Conservation (phyloP, 2,888 invertebrate species). For the Neocrepidodera transversa region DNA sequence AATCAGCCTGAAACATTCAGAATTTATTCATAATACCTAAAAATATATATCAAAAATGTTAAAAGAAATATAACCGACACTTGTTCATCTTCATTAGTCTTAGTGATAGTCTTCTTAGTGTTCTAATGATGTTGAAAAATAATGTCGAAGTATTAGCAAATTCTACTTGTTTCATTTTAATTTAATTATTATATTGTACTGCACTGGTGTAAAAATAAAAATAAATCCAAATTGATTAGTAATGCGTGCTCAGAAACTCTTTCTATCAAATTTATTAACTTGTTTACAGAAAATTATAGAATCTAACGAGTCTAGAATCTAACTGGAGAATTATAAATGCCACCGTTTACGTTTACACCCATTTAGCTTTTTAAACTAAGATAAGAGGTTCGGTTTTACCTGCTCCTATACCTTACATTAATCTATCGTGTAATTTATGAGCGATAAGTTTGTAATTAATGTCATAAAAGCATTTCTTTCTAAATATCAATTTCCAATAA, state of each 20-base stretch:
- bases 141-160: too few species aligned
- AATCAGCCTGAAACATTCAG: too few species aligned
- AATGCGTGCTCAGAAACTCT: neutral
- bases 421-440: conserved; percentile 32
- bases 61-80: too few species aligned
- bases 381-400: conserved; percentile 3
- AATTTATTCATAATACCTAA: too few species aligned
- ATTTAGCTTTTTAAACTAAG: neutral
- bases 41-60: too few species aligned
- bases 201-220: too few species aligned
- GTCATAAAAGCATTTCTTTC: conserved; percentile 29
- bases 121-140: too few species aligned
- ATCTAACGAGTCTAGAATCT: neutral
- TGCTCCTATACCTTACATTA: conserved; percentile 15
- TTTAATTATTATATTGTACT: too few species aligned
- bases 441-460: conserved; percentile 33
- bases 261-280: conserved; percentile 1
- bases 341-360: conserved; percentile 13
- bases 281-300: conserved; percentile 2
- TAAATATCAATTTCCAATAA: conserved; percentile 23
- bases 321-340: conserved; percentile 1
- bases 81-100: too few species aligned
- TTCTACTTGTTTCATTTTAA: too few species aligned
- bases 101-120: too few species aligned
- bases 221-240: too few species aligned